Base-by-base conservation (phyloP, 2,888 invertebrate genomes). In the Dascillus cervinus region DNA sequence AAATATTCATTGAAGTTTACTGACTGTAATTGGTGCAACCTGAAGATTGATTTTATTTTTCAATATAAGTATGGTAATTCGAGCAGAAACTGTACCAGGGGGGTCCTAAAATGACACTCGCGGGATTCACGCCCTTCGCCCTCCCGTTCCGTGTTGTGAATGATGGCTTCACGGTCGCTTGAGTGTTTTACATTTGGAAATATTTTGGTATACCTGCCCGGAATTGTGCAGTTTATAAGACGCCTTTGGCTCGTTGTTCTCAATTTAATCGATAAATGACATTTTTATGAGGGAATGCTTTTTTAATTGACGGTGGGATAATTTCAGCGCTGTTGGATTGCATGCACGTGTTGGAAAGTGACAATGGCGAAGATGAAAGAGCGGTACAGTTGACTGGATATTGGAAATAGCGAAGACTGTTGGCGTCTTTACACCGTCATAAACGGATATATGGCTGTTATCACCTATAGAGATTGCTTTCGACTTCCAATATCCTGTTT, bases 31-130 rank as follows among this genome's bases (percentile, higher is more conserved):
- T 13, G 25, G 5, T 17, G 11, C 10, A 23, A 9, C n/a, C 17
- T 13, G 21, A 17, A 24, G 12, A 21, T 26, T 29, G 28, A 37
- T 37, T 37, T 43, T 35, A 39, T 34, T 34, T 43, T 41, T 43
- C 39, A 39, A 41, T 43, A 43, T 34, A 43, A 35, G 32, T 35
- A 40, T 26, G 31, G 43, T 31, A 40, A 43, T 40, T 43, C 40
- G 32, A 32, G 26, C 27, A 35, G 29, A 34, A 28, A 29, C 34
- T 26, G 26, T 27, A 29, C 32, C 34, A 22, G 28, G 36, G 34
- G 34, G 34, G 36, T 33, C 25, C 34, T 29, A 29, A 25, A 43
- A 43, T 36, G 29, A 31, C 27, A 25, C 43, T 32, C 41, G 14
- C 11, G 43, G 38, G 43, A 30, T 34, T 43, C 22, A 28, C 28